Evolutionary conservation across 2,797 vertebrate species (phyloP).

Genomic region (Urophycis tenuis): DNA sequence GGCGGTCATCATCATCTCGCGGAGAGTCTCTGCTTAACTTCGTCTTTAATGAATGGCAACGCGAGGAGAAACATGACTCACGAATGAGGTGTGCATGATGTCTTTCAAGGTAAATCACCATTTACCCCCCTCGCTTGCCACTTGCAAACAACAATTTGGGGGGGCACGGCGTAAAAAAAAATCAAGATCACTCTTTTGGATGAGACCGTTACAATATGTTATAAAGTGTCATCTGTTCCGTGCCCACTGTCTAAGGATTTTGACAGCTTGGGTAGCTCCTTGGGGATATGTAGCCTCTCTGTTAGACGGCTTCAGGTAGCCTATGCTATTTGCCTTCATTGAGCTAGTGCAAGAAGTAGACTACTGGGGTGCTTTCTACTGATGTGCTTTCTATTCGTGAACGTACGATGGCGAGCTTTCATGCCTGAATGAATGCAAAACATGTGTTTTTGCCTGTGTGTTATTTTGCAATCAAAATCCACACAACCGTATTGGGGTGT

Average conservation of each 20-base stretch:
- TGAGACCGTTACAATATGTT: not conserved
- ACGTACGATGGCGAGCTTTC: not conserved
- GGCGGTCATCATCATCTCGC: slow-evolving; percentile 20
- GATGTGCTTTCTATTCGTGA: not conserved
- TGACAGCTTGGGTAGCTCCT: not conserved
- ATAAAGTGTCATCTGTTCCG: not conserved
- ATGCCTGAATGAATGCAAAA: not conserved
- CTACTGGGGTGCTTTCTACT: not conserved
- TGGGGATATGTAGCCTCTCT: not conserved
- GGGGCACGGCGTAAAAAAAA: not conserved
- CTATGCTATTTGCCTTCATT: not conserved
- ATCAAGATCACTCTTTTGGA: not conserved
- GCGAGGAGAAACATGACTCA: slow-evolving; percentile 59
- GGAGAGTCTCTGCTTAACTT: not conserved
- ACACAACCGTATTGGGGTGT: not conserved
- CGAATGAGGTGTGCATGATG: slow-evolving; percentile 74
- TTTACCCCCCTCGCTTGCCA: not conserved
- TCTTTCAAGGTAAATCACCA: slow-evolving; percentile 86
- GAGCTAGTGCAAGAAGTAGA: not conserved
- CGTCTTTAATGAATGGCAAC: slow-evolving; percentile 37
- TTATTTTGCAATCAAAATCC: not conserved
- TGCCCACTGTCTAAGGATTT: not conserved
- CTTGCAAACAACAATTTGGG: not conserved
- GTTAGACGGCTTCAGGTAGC: not conserved
- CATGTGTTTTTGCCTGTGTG: not conserved